Evolutionary conservation across 2,113 vertebrate species (phyloP).

Genomic region (Larimichthys crocea): DNA sequence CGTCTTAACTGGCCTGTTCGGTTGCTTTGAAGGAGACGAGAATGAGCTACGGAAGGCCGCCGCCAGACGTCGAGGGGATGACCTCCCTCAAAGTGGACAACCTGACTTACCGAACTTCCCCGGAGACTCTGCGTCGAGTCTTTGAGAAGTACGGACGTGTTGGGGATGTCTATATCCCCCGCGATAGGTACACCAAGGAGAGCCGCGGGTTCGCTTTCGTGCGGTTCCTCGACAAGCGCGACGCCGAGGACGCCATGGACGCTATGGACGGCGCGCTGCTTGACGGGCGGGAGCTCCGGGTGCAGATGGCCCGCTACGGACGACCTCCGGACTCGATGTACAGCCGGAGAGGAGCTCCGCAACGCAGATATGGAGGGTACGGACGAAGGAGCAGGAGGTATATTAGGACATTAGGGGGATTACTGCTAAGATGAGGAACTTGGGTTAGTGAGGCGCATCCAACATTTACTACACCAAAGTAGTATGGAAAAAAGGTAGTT

Average conservation of each 20-base stretch:
- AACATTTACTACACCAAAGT: background rate
- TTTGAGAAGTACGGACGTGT: slow-evolving; percentile 98
- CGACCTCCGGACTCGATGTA: slow-evolving; percentile 94
- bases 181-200: slow-evolving; percentile 95
- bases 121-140: slow-evolving; percentile 94
- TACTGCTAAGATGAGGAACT: background rate
- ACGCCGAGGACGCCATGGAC: slow-evolving; percentile 98
- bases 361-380: slow-evolving; percentile 86
- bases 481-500: background rate
- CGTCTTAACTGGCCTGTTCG: background rate
- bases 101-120: slow-evolving; percentile 96
- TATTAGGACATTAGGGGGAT: background rate
- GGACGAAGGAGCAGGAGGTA: slow-evolving; percentile 83
- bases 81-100: slow-evolving; percentile 99
- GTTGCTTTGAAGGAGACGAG: slow-evolving; percentile 1
- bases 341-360: slow-evolving; percentile 89
- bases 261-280: slow-evolving; percentile 97
- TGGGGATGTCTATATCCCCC: slow-evolving; percentile 96
- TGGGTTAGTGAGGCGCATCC: background rate
- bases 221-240: slow-evolving; percentile 95
- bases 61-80: slow-evolving; percentile 99
- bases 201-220: slow-evolving; percentile 98
- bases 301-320: slow-evolving; percentile 98
- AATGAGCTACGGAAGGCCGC: slow-evolving; percentile 98
- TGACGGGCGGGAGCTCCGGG: slow-evolving; percentile 93